Base-by-base conservation (phyloP, 2,113 vertebrate species). In the Anoplopoma fimbria region DNA sequence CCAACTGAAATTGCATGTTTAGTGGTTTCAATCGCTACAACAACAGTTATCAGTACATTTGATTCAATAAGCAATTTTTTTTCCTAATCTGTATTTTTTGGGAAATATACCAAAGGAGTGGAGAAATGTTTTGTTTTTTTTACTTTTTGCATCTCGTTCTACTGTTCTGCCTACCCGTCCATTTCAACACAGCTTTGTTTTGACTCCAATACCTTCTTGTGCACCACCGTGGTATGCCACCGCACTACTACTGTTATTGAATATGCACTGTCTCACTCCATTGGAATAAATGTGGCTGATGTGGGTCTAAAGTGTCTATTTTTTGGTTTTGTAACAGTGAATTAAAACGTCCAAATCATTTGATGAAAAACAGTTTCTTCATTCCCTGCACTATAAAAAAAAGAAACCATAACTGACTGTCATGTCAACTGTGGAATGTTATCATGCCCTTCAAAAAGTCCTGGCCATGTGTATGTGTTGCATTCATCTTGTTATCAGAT, bases 211-310 rank as follows among this genome's bases (percentile, higher is more conserved):
- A 70, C 58, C 12, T 61, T 82, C 72, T 63, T 81, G 73, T 83
- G 82, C 77, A 76, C 64, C 82, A 60, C 27, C 75, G 76, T 84
- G 70, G 83, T 86, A 78, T 75, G 55, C 84, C 82, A 88, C 68
- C 86, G 63, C 92, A 93, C 92, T 91, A 92, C 89, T 93, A 92
- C 93, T 93, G 93, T 91, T 81, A 89, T 86, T 76, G 84, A 94
- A 89, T 84, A 90, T 94, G 94, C 94, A 94, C 94, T 94, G 94
- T 89, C 85, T 93, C 86, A 88, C 83, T 89, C 75, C 68, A 83
- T 93, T 88, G 88, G 68, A 93, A 92, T 94, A 92, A 93, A 94
- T 81, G 84, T 91, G 86, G 82, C 89, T 89, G 69, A 84, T 64
- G 65, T 91, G 84, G 87, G 84, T 86, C 86, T 89, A 12, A 77